These are phyloP conservation scores for Vidua macroura DNA, from an alignment of 2,113 vertebrate genomes.

Conservation along the genomic window DNA sequence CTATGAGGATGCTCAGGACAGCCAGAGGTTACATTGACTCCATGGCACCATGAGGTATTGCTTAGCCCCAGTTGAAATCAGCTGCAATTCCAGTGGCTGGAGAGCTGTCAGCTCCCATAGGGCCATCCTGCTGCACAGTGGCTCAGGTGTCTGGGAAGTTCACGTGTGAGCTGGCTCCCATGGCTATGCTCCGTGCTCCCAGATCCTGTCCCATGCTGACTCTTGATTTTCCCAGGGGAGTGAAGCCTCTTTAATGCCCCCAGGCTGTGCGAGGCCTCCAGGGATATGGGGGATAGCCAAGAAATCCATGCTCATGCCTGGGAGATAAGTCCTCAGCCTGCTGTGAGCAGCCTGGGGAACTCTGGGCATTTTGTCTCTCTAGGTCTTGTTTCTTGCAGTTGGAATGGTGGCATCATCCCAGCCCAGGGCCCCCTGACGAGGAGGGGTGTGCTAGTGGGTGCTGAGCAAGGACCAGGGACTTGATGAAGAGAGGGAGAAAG, in stretches of 20 bases:
- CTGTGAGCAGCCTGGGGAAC: not conserved
- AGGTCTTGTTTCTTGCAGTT: not conserved
- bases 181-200: rapidly evolving
- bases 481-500: not conserved
- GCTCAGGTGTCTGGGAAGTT: rapidly evolving
- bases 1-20: not conserved
- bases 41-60: not conserved
- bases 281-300: not conserved
- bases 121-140: rapidly evolving
- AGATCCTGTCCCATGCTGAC: not conserved
- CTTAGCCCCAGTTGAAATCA: not conserved
- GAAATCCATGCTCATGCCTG: not conserved
- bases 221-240: not conserved
- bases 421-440: not conserved
- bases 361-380: not conserved
- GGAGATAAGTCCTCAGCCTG: not conserved
- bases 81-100: not conserved
- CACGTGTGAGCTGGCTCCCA: not conserved
- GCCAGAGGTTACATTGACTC: not conserved
- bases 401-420: not conserved
- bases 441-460: not conserved
- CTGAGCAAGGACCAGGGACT: not conserved
- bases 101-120: not conserved
- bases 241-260: not conserved
- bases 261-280: not conserved